Conservation (phyloP, 2,888 invertebrate genomes). For the Acanthacorydalis orientalis region DNA sequence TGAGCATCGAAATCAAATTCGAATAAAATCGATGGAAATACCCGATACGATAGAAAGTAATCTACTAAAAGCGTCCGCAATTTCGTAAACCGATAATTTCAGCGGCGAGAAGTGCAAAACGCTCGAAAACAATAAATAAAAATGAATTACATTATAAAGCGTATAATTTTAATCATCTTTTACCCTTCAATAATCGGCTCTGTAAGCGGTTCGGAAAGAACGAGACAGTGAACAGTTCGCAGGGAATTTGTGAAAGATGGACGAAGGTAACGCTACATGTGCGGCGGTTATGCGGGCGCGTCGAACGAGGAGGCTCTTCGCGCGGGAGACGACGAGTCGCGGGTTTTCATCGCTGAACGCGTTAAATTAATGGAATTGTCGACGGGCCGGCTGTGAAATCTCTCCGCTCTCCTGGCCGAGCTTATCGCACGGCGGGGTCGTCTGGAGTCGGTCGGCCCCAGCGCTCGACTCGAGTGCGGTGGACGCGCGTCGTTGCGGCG, state of each 20-base stretch:
- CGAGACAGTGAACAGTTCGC: neutral
- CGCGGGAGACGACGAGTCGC: neutral
- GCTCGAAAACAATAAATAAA: too few species aligned
- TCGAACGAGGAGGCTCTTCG: neutral
- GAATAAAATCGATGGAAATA: too few species aligned
- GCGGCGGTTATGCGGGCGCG: constrained; percentile 12
- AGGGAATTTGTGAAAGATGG: constrained; percentile 11
- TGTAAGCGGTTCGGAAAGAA: constrained; percentile 3
- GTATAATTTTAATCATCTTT: constrained; percentile 24
- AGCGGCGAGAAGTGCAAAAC: too few species aligned
- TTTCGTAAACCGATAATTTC: too few species aligned
- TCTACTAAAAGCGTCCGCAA: too few species aligned
- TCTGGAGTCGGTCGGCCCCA: neutral
- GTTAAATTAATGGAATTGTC: constrained; percentile 28
- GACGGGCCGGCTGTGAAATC: constrained; percentile 23
- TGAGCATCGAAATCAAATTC: too few species aligned
- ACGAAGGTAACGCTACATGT: constrained; percentile 21
- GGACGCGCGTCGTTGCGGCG: too few species aligned
- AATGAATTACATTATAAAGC: constrained; percentile 20
- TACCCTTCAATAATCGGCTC: neutral
- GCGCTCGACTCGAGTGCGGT: neutral
- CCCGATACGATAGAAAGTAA: too few species aligned
- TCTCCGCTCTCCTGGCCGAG: constrained; percentile 13
- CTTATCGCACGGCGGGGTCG: neutral
- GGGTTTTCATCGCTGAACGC: constrained; percentile 19